Conservation (phyloP, 2,797 vertebrate genomes). For the Hydrocynus forskahlii region DNA sequence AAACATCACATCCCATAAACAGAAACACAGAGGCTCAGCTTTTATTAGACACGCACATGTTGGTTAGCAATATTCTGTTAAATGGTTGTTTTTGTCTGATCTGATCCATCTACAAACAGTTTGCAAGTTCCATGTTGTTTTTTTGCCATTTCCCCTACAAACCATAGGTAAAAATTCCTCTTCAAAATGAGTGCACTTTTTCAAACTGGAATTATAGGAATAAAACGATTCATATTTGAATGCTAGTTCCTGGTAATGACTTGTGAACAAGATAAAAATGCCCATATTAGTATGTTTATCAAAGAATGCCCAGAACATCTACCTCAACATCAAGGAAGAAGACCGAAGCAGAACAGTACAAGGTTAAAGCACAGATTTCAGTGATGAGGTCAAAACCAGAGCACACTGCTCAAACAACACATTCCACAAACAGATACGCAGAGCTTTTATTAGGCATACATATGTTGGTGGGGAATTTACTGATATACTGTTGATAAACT, state of each 20-base stretch:
- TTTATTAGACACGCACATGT: not conserved
- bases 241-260: too few species aligned
- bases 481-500: not conserved
- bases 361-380: too few species aligned
- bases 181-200: too few species aligned
- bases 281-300: not conserved
- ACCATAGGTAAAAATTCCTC: too few species aligned
- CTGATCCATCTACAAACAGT: too few species aligned
- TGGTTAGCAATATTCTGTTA: not conserved
- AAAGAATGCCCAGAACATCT: not conserved
- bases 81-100: too few species aligned
- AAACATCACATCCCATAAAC: not conserved
- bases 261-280: not conserved
- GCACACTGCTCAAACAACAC: not conserved
- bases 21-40: not conserved
- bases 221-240: too few species aligned
- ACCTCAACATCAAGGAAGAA: not conserved
- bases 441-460: not conserved
- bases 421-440: not conserved
- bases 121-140: too few species aligned
- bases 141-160: too few species aligned
- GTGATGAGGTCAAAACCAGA: not conserved
- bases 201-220: too few species aligned
- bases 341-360: too few species aligned
- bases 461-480: not conserved